A percentile compares a stretch with the other conserved stretches of the same genome.
Conservation (phyloP, 2,797 vertebrate species). For the Crax fasciolata region DNA sequence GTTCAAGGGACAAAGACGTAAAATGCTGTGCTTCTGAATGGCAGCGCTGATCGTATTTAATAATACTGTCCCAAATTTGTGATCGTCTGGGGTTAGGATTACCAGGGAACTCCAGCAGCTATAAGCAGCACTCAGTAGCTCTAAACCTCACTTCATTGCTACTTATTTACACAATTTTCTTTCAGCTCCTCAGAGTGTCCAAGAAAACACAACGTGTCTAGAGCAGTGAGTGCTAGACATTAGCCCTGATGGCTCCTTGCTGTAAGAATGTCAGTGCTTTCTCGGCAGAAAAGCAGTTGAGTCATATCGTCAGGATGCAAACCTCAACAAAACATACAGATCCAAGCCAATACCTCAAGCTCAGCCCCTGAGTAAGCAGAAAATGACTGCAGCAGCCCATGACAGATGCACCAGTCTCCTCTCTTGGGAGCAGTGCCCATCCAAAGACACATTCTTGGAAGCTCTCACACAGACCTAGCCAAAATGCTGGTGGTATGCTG, state of each 20-base stretch:
- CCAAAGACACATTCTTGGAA: not conserved
- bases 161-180: not conserved
- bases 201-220: not conserved
- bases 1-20: not conserved
- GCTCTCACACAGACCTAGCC: not conserved
- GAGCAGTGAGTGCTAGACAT: not conserved
- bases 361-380: not conserved
- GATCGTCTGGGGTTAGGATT: not conserved
- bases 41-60: not conserved
- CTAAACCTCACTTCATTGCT: not conserved
- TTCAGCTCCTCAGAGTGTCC: not conserved
- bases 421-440: not conserved
- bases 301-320: not conserved
- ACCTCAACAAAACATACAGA: not conserved
- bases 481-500: not conserved
- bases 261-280: fast-evolving
- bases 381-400: not conserved
- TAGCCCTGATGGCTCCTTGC: not conserved
- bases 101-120: not conserved
- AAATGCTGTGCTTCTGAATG: not conserved
- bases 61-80: not conserved
- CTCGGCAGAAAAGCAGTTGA: not conserved
- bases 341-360: not conserved
- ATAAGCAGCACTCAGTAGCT: not conserved
- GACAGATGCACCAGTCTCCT: not conserved